A percentile compares a stretch with the other conserved stretches of the same genome.
phyloP scores from a whole-genome alignment of 2,888 invertebrate genomes.

The Mythimna pallens region DNA sequence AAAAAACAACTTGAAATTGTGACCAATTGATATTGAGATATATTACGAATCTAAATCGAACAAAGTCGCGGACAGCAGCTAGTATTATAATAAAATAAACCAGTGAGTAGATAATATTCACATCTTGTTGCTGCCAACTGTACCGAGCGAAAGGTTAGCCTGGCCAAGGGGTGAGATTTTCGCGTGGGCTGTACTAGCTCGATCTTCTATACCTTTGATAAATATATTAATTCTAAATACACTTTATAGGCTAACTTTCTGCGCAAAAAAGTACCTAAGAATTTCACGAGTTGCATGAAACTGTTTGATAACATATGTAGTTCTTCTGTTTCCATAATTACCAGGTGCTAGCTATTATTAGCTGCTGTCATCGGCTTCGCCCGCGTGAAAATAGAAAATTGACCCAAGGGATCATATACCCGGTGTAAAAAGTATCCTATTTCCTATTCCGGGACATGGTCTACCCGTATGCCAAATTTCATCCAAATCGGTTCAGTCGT shows the following conservation, averaged over 20 bases:
- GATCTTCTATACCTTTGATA: background rate
- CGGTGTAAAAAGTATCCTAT: too few relatives aligned
- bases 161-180: conserved; percentile 21
- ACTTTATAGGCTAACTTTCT: conserved; percentile 8
- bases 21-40: too few relatives aligned
- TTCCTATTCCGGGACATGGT: too few relatives aligned
- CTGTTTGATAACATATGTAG: background rate
- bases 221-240: conserved; percentile 1
- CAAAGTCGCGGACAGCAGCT: background rate
- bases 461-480: too few relatives aligned
- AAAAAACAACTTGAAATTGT: too few relatives aligned
- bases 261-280: background rate
- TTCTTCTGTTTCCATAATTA: background rate
- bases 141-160: conserved; percentile 49
- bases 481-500: too few relatives aligned
- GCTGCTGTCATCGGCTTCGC: background rate
- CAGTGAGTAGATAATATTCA: conserved; percentile 31
- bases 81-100: background rate
- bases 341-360: background rate
- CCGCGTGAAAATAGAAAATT: too few relatives aligned
- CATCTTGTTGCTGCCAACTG: conserved; percentile 42
- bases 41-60: too few relatives aligned
- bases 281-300: background rate
- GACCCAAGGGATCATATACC: too few relatives aligned
- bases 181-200: conserved; percentile 39